A percentile compares a stretch with the other conserved stretches of the same genome.
These are phyloP conservation scores for Ibycter americanus DNA, from an alignment of 2,797 vertebrate genomes.

Conservation along the genomic window DNA sequence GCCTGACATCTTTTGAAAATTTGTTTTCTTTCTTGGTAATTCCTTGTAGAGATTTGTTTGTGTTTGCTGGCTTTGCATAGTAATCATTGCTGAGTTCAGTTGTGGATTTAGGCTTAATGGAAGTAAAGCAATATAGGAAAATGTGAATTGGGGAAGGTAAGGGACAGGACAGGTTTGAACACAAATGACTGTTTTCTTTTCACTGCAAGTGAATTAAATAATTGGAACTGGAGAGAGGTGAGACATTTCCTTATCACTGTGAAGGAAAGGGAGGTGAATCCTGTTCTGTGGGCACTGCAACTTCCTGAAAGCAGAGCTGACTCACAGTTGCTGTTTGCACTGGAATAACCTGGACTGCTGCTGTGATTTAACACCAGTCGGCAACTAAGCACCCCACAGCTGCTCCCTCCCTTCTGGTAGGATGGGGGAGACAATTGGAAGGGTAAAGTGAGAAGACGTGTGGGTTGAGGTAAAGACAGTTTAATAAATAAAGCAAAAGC, in stretches of 20 bases:
- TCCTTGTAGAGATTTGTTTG: not conserved
- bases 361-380: rapidly evolving
- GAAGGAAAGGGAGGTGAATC: not conserved
- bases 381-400: not conserved
- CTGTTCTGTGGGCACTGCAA: not conserved
- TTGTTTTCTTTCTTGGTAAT: not conserved
- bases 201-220: not conserved
- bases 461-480: not conserved
- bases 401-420: rapidly evolving
- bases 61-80: not conserved
- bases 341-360: not conserved
- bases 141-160: not conserved
- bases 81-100: not conserved
- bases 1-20: not conserved
- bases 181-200: not conserved
- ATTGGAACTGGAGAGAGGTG: not conserved
- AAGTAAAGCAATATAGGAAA: not conserved
- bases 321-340: not conserved
- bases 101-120: not conserved
- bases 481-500: not conserved
- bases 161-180: not conserved
- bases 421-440: not conserved
- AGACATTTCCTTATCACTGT: not conserved
- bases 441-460: not conserved
- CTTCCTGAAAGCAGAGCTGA: not conserved